Evolutionary conservation across 2,888 invertebrate genomes (phyloP), one percentile per base, ranked within the genome.

Genomic region (Eupithecia abbreviata): DNA sequence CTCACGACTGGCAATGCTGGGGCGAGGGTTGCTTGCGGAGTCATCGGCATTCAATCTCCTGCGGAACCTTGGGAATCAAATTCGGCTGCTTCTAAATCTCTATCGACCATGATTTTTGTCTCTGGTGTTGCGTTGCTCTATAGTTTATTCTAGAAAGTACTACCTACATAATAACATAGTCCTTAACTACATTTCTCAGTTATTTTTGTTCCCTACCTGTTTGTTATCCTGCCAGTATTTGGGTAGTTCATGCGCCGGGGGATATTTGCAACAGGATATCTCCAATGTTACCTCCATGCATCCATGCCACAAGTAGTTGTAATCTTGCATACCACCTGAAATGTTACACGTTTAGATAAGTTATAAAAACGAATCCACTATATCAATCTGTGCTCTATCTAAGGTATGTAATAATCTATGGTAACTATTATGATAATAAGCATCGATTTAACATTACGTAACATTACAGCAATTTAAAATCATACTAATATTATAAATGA

Each of bases 241-340:
- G 42, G 96, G 96, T 70, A 99, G 92, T 87, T 98, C 97, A 78
- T 96, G 96, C 0, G 97, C 97, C 0, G 96, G 96, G 3, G 99
- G 99, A 90, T 96, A 99, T 93, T 99, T 99, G 94, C 99, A 99
- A 91, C 99, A 99, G 0, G 98, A 98, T 75, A 99, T 96, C 91
- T 99, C 99, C 68, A 99, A 92, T 0, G 99, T 98, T n/a, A 99
- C 96, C 91, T 99, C 99, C 98, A 99, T 98, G 90, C 98, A 98
- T 15, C 98, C 98, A 86, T 97, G 97, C 97, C 97, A 97, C 15
- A 98, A 96, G 91, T 99, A 99, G 91, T 99, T 99, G 91, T 98
- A 99, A 90, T 99, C 99, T 92, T 98, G 98, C 98, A 98, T 98
- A 42, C 98, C 98, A 75, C 98, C 98, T 96, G 87, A 13, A 83